Base-by-base conservation (phyloP, 2,113 vertebrate genomes). In the Brachirus orientalis region DNA sequence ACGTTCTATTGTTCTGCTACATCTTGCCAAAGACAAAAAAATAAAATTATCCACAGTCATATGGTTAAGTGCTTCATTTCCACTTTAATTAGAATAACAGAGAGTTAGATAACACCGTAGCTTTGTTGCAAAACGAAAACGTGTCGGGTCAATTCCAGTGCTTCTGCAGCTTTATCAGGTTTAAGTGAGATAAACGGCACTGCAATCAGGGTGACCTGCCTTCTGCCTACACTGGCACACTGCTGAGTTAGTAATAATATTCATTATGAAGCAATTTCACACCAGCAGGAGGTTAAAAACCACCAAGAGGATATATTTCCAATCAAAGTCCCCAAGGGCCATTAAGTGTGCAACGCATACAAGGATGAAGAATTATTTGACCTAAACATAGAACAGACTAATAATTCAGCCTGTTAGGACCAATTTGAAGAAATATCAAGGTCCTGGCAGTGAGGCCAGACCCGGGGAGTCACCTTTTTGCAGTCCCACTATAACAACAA, bases 401-500 rank as follows among this genome's bases (percentile, higher is more conserved):
- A 69, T 77, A 77, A 80, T 45, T 83, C 76, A 83, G 28, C 18
- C n/a, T 12, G 61, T 14, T n/a, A 52, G 58, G 59, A 63, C 28
- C 33, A 60, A 52, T 44, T 48, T 28, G 28, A 28, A 3, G 52
- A 33, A 17, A 4, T 59, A 73, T 72, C 81, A 12, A 1, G 63
- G 38, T 40, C 36, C 58, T 69, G 67, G 71, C 66, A 16, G 3
- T 1, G n/a, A 61, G 63, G 62, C 74, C 57, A 33, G 50, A 16
- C 50, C 50, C 2, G 22, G 10, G 73, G 50, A 16, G 11, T 52
- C 50, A 50, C 13, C 50, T 33, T 20, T 12, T 52, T 28, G 8
- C 7, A 10, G 13, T 52, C 50, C 22, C 22, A 5, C 50, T 10
- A 8, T 47, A 9, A 20, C 45, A 38, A 20, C 45, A 38, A 10